These are phyloP conservation scores for Gymnosoma rotundatum DNA, from an alignment of 2,888 invertebrate genomes.

Conservation along the genomic window DNA sequence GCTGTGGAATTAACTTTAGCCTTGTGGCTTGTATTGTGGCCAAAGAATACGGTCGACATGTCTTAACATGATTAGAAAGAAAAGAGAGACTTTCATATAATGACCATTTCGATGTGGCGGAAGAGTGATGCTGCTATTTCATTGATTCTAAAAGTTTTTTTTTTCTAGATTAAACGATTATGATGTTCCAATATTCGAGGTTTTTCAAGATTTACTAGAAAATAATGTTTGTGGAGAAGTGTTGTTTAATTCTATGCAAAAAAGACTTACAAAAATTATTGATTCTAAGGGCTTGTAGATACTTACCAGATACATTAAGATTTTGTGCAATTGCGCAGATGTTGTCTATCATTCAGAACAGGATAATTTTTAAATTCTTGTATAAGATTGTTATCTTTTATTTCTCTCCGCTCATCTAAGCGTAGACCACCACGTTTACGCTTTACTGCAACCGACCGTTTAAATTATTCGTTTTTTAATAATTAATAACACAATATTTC, in stretches of 20 bases:
- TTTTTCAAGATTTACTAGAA: constrained; percentile 73
- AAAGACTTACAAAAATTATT: too few species aligned
- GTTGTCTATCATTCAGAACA: constrained; percentile 75
- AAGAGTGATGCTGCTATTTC: constrained; percentile 71
- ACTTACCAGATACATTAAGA: constrained; percentile 63
- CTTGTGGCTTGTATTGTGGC: constrained; percentile 3
- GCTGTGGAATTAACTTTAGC: constrained; percentile 20
- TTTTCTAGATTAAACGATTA: constrained; percentile 77
- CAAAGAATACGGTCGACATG: constrained; percentile 73
- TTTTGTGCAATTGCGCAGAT: constrained; percentile 72
- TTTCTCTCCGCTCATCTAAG: constrained; percentile 72
- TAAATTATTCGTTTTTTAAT: background rate
- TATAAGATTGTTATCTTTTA: constrained; percentile 74
- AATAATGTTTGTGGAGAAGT: constrained; percentile 15
- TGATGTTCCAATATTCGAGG: constrained; percentile 76
- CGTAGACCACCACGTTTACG: constrained; percentile 76
- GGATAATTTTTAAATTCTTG: constrained; percentile 75
- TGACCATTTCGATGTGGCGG: constrained; percentile 74
- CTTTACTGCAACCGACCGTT: constrained; percentile 62
- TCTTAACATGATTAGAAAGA: constrained; percentile 75
- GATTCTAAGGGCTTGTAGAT: background rate
- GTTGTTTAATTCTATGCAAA: background rate
- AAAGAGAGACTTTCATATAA: constrained; percentile 74
- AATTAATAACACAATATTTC: too few species aligned
- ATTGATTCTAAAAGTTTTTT: too few species aligned